Conservation (phyloP, 2,113 vertebrate genomes). For the Orientallactaga bullata region DNA sequence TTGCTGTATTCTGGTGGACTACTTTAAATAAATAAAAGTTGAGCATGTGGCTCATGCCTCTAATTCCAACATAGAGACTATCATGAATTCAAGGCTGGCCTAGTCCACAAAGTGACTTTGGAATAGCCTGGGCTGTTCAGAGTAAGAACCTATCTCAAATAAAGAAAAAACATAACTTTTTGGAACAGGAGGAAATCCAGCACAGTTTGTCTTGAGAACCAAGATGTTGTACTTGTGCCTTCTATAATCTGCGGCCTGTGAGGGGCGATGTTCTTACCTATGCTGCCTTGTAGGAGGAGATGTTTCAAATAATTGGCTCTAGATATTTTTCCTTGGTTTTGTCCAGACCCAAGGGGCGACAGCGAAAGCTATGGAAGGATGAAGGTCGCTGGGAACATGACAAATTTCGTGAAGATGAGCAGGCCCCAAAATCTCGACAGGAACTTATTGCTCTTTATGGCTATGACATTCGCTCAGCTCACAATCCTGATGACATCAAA, state of each 20-base stretch:
- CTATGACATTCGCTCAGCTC: conserved; percentile 96
- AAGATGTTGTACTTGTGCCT: not conserved
- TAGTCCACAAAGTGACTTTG: not conserved
- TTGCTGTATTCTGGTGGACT: not conserved
- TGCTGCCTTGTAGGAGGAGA: not conserved
- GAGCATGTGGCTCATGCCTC: not conserved
- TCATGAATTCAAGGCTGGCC: not conserved
- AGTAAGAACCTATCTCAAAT: not conserved
- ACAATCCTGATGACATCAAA: conserved; percentile 90
- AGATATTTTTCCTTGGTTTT: conserved; percentile 46
- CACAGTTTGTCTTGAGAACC: not conserved
- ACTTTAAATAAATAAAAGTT: not conserved
- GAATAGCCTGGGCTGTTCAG: not conserved
- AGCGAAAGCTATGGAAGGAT: conserved; percentile 98
- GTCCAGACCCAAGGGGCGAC: conserved; percentile 94
- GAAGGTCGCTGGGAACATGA: conserved; percentile 98
- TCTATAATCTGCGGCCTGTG: not conserved
- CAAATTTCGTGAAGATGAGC: conserved; percentile 97
- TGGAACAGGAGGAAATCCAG: not conserved
- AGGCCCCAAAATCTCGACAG: conserved; percentile 96
- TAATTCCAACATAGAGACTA: not conserved
- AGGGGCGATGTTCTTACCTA: not conserved
- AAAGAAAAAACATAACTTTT: not conserved
- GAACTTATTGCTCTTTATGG: conserved; percentile 97
- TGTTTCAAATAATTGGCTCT: not conserved